Evolutionary conservation across 2,888 invertebrate species (phyloP).

Genomic region (Mayetiola destructor): DNA sequence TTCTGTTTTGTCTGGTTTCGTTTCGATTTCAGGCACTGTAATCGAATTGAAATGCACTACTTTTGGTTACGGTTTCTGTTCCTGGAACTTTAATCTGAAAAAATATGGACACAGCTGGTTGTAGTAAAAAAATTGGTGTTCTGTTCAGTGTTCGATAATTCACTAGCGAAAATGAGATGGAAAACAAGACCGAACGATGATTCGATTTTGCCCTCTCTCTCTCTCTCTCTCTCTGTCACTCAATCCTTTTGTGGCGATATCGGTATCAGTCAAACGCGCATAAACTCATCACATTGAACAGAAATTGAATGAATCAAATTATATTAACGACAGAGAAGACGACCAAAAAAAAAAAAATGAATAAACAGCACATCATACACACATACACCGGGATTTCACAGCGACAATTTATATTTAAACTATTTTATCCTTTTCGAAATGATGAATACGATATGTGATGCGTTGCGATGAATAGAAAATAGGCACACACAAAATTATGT

Average conservation of each 20-base stretch:
- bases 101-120: too few species aligned
- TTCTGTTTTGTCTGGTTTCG: not conserved
- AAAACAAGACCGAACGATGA: too few species aligned
- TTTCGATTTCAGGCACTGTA: not conserved
- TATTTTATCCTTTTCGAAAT: too few species aligned
- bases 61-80: too few species aligned
- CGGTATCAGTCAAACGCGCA: too few species aligned
- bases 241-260: too few species aligned
- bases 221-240: not conserved
- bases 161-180: not conserved
- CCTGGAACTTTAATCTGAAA: too few species aligned
- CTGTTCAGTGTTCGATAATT: not conserved
- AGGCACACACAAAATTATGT: slow-evolving; percentile 8
- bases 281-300: not conserved
- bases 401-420: slow-evolving; percentile 6
- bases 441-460: too few species aligned
- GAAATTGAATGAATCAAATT: too few species aligned
- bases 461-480: too few species aligned
- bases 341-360: not conserved
- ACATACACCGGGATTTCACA: not conserved
- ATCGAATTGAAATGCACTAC: not conserved
- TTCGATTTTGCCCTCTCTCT: not conserved
- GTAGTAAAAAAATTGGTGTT: too few species aligned
- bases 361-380: slow-evolving; percentile 1
- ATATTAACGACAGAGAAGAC: too few species aligned